Conservation (phyloP, 2,113 vertebrate genomes). For the Hemicordylus capensis region DNA sequence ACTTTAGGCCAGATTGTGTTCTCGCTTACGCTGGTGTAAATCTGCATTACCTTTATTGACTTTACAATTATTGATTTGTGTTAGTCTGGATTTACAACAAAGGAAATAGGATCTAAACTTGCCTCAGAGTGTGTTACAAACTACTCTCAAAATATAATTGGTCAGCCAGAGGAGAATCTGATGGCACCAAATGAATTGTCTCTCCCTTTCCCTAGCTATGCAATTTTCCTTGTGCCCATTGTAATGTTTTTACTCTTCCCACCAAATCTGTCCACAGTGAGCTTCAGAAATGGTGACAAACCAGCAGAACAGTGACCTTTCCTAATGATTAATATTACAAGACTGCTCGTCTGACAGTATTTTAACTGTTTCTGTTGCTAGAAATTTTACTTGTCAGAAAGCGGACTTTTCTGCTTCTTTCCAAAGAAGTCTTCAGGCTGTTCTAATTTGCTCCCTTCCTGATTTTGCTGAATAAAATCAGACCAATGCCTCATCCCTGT, state of each 20-base stretch:
- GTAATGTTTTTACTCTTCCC: slow-evolving; percentile 58
- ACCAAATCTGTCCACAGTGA: slow-evolving; percentile 49
- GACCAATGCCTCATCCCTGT: slow-evolving; percentile 15
- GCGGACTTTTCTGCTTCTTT: slow-evolving; percentile 31
- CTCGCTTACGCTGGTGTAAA: slow-evolving; percentile 30
- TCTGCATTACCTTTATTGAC: slow-evolving; percentile 34
- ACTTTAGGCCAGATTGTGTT: slow-evolving; percentile 24
- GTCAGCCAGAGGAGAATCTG: slow-evolving; percentile 37
- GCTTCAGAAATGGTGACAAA: slow-evolving; percentile 69
- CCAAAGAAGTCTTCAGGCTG: slow-evolving; percentile 15
- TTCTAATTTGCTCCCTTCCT: slow-evolving; percentile 6
- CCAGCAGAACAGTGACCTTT: slow-evolving; percentile 71
- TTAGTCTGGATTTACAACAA: slow-evolving; percentile 56
- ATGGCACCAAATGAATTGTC: slow-evolving; percentile 59
- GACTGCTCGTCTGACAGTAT: slow-evolving; percentile 57
- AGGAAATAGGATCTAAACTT: slow-evolving; percentile 31
- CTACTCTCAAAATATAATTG: slow-evolving; percentile 40
- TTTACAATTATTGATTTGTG: slow-evolving; percentile 32
- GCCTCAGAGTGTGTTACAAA: slow-evolving; percentile 2
- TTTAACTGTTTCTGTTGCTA: slow-evolving; percentile 62
- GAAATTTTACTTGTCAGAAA: slow-evolving; percentile 42
- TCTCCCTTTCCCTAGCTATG: slow-evolving; percentile 53
- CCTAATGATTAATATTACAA: slow-evolving; percentile 72
- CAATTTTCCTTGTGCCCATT: slow-evolving; percentile 65
- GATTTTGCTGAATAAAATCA: slow-evolving; percentile 34